Evolutionary conservation across 2,113 vertebrate genomes (phyloP), one percentile per base, ranked within the genome.

Genomic region (Xerus inauris): DNA sequence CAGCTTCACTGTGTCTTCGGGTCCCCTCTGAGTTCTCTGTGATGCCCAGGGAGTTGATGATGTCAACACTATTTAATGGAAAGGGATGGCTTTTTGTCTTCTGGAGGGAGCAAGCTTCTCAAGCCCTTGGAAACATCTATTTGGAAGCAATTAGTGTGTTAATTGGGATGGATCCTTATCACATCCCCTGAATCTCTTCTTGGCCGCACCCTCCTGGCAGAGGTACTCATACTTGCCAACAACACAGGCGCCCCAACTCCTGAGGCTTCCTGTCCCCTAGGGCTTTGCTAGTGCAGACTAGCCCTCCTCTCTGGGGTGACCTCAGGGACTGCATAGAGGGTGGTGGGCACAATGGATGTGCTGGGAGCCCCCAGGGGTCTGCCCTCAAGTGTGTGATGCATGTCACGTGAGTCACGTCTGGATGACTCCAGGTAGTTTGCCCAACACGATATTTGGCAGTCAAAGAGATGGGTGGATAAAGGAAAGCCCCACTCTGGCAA

Each of bases 151-250:
- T 97, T 89, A 94, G 91, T 6, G 69, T 81, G 91, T 93, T 96
- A 89, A 97, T 96, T 94, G 87, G 95, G 40, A 51, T 30, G n/a
- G 35, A 72, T 93, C 87, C 96, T 96, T 94, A 95, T 95, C 95
- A 97, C 94, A 94, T 72, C 62, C 20, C 0, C 28, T 28, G 85
- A 71, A 69, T 13, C 72, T 92, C 77, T 77, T n/a, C 91, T 42
- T 28, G 88, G 91, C 95, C 26, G 3, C 0, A 5, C 59, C 24
- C 9, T 35, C 22, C 11, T 8, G 19, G 30, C 19, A 2, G 3
- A 8, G 28, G 57, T 7, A 3, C n/a, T 54, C 1, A 19, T 9
- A 8, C 19, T 19, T 73, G 72, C 38, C 89, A 89, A 38, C 19
- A 28, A 4, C 1, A 4, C 28, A 51, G 30, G 38, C 12, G 28